phyloP scores from a whole-genome alignment of 1,140 invertebrate species.

The Agrilus planipennis region DNA sequence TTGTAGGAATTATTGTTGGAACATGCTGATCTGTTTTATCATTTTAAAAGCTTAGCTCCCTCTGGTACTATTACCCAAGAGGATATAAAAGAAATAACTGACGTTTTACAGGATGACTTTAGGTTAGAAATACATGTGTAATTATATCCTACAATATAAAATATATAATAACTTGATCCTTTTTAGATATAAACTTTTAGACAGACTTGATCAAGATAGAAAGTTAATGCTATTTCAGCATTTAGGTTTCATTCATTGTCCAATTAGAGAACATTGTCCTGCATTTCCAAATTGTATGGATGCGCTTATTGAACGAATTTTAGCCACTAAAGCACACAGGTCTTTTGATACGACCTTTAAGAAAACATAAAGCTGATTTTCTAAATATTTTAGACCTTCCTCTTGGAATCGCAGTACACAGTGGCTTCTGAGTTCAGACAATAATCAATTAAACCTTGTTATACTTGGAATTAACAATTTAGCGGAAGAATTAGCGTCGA shows the following conservation, averaged over 20 bases:
- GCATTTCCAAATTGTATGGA: constrained; percentile 85
- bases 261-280: constrained; percentile 86
- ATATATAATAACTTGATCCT: constrained; percentile 6
- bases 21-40: constrained; percentile 88
- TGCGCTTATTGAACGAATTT: constrained; percentile 62
- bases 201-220: constrained; percentile 85
- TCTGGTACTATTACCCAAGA: constrained; percentile 86
- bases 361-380: constrained; percentile 4
- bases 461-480: constrained; percentile 67
- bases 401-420: constrained; percentile 57
- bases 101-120: constrained; percentile 82
- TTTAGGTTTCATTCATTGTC: constrained; percentile 91
- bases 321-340: constrained; percentile 58
- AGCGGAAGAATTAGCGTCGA: constrained; percentile 63
- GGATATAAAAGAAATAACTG: constrained; percentile 87
- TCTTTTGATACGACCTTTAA: constrained; percentile 19
- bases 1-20: constrained; percentile 79
- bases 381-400: constrained; percentile 39
- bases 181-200: constrained; percentile 77
- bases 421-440: constrained; percentile 51
- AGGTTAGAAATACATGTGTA: constrained; percentile 39
- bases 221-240: constrained; percentile 91
- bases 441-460: constrained; percentile 60
- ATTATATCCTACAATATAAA: neutral
- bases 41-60: constrained; percentile 81